Base-by-base conservation (phyloP, 2,113 vertebrate genomes). In the Semnornis frantzii region DNA sequence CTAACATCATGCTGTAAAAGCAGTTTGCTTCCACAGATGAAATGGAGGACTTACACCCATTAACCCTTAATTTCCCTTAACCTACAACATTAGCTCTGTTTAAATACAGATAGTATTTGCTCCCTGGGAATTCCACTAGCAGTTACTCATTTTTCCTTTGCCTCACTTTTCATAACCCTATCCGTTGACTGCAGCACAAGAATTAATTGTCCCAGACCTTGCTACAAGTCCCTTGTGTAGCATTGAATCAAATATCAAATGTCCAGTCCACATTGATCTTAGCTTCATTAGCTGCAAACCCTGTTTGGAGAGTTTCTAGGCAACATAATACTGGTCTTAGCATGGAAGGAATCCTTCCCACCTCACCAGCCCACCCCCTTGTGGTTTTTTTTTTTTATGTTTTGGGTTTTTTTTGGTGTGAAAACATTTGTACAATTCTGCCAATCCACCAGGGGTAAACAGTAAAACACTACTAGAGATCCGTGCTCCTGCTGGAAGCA, bases 271-370 rank as follows among this genome's bases (percentile, higher is more conserved):
- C 80, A 33, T 12, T 85, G 93, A 93, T 81, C 80, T 64, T 17
- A 30, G 70, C 80, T 93, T 87, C 57, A 17, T 81, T 82, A 90
- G 75, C 71, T 55, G 64, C 83, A 76, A 8, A 8, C 46, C 42
- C 17, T 76, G 80, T 82, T 88, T 73, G 46, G 65, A 64, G 75
- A 59, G 87, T 87, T 68, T 90, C 91, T 64, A 93, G 65, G 91
- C 87, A 82, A 90, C 87, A 1, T 69, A 59, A 73, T 48, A 13
- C 84, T 39, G 80, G 50, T 64, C 37, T 58, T 48, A 16, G 6
- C 13, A 21, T 3, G n/a, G 70, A 34, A 54, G 50, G 70, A 50
- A 64, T 54, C 44, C 50, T 34, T 59, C 8, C 3, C 63, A 57
- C 74, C 37, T 64, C 75, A 25, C 42, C 62, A 72, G 34, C 70